Evolutionary conservation across 1,140 invertebrate genomes (phyloP).

Genomic region (Globodera rostochiensis): DNA sequence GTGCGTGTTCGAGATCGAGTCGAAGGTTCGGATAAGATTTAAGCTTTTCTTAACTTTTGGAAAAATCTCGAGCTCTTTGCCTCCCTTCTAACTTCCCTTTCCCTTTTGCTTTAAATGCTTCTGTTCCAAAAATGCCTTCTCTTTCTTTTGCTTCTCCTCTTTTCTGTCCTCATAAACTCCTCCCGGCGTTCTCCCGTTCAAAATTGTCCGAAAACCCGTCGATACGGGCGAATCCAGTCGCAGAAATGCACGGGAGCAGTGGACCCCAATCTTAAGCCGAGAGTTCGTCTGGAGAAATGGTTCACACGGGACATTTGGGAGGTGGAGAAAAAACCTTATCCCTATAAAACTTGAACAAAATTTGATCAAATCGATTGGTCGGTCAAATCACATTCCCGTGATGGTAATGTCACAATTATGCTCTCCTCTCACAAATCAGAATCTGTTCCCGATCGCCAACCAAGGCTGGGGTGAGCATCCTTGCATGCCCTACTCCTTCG

Average conservation of each 20-base stretch:
- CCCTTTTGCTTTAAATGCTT: not conserved
- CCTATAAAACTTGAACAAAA: constrained; percentile 33
- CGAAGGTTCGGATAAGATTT: too few relatives aligned
- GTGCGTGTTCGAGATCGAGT: too few relatives aligned
- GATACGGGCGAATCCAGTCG: constrained; percentile 3
- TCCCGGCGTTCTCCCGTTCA: not conserved
- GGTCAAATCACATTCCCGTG: constrained; percentile 29
- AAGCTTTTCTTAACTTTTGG: too few relatives aligned
- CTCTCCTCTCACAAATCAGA: not conserved
- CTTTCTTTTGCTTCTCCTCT: not conserved
- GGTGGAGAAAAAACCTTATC: constrained; percentile 29
- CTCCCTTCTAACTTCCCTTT: too few relatives aligned
- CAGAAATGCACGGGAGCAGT: constrained; percentile 18
- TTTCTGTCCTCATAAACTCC: not conserved
- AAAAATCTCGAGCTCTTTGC: too few relatives aligned
- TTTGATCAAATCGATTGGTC: constrained; percentile 31
- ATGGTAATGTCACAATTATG: not conserved
- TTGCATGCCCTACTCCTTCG: constrained; percentile 62
- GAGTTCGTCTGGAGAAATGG: constrained; percentile 39
- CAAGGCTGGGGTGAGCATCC: constrained; percentile 57
- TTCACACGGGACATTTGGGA: constrained; percentile 49
- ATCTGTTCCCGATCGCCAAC: constrained; percentile 59
- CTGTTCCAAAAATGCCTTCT: not conserved
- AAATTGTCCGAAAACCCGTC: not conserved
- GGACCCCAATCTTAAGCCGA: constrained; percentile 38